Base-by-base conservation (phyloP, 2,888 invertebrate species). In the Habrosyne pyritoides region DNA sequence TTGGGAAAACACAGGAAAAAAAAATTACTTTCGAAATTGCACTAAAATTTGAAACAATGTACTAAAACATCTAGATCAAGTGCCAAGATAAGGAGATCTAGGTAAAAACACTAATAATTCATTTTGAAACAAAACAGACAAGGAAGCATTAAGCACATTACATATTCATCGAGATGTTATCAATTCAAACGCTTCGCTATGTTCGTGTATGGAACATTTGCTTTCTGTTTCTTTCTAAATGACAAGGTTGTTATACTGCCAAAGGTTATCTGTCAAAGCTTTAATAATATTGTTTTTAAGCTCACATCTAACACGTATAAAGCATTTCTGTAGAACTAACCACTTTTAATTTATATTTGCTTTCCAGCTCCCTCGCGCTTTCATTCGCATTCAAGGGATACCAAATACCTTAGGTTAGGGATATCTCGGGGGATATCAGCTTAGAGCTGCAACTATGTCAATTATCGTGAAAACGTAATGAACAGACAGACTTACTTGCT, bases 201-300 rank as follows among this genome's bases (percentile, higher is more conserved):
- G 60, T 69, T 71, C 66, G 59, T 71, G 64, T 69, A 63, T 55
- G 58, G 53, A 63, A 67, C 60, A 59, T 68, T 68, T 64, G 67
- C 73, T 75, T 74, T 75, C 70, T 64, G 67, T 66, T 57, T 71
- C 62, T 68, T 59, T 66, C 59, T 53, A 75, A 77, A 76, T 76
- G 66, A 76, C 77, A 80, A 82, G 81, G 77, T 66, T 69, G 50
- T 46, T 26, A 58, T 52, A 53, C 57, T 57, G 58, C 56, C 61
- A 73, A 73, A 77, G 79, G 74, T 78, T 66, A 74, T 53, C 64
- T 69, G 70, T 69, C 72, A 61, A 66, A 57, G 47, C 58, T 61
- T 58, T 54, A 60, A 61, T 59, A 36, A 60, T 53, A 46, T 47
- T 52, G 26, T 54, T 47, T 48, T 42, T 63, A 65, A 53, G 59